Conservation (phyloP, 2,113 vertebrate genomes). For the Azemiops feae region DNA sequence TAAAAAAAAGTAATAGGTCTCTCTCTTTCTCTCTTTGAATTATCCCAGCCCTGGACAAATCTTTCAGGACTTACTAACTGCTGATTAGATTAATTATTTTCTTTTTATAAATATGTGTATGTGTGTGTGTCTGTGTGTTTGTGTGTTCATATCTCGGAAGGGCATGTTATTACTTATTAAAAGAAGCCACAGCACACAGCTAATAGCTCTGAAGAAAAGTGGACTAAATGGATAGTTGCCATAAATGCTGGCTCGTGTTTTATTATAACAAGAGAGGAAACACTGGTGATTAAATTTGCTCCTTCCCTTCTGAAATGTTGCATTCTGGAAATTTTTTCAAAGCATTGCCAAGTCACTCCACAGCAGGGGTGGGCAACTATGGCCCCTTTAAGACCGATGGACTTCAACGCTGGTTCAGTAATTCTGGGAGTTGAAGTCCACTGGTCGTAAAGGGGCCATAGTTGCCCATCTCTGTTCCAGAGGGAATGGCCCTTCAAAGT, state of each 20-base stretch:
- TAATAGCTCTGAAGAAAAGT: neutral
- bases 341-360: neutral
- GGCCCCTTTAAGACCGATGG: neutral
- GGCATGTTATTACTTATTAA: neutral
- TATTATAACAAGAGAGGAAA: neutral
- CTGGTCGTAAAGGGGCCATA: neutral
- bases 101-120: neutral
- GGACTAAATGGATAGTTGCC: neutral
- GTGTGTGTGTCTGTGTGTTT: constrained; percentile 12
- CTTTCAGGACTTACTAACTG: constrained; percentile 10
- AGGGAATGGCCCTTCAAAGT: neutral
- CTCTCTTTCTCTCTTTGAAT: neutral
- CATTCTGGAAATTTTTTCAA: neutral
- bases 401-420: neutral
- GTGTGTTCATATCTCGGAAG: neutral
- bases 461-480: neutral
- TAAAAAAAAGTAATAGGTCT: constrained; percentile 27
- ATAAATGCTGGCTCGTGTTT: constrained; percentile 7
- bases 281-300: neutral
- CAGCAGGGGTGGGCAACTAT: neutral
- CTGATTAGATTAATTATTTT: constrained; percentile 6
- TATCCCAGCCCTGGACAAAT: neutral
- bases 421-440: neutral
- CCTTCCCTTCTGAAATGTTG: neutral
- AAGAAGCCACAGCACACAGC: neutral